Base-by-base conservation (phyloP, 2,113 vertebrate species). In the Entomyzon cyanotis region DNA sequence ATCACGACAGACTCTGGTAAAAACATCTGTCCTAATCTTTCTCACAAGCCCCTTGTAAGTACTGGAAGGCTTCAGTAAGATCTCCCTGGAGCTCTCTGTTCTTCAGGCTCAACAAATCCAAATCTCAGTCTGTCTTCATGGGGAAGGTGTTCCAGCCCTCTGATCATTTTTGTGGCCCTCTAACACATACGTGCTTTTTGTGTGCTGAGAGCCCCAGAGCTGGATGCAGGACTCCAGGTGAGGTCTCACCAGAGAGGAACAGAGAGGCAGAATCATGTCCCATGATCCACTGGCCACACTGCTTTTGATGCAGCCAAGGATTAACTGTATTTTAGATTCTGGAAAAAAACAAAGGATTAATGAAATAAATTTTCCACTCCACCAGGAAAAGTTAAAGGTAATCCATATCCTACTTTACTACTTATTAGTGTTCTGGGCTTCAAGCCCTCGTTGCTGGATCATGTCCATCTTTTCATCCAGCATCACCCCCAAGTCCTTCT, bases 241-340 rank as follows among this genome's bases (percentile, higher is more conserved):
- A 52, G 10, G 8, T 52, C 68, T 39, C 23, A 59, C 14, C 39
- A 59, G 35, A 11, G 7, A 4, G 0, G 4, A 78, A 35, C 1
- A 71, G 46, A 60, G 25, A 39, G 15, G 2, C 6, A 87, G 21
- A 56, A 74, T 37, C 33, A 7, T 30, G 22, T 60, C 30, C 8
- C 23, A 30, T 11, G 0, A 19, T 27, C 21, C 4, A 4, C 59
- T 46, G 25, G 15, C 2, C 9, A 22, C 1, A 2, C 7, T 31
- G 39, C 39, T 39, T 39, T 39, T 39, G 13, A 64, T 47, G 37
- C 9, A 68, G 24, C 20, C 28, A 47, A 68, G 11, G 4, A 67
- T 41, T 60, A 60, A 41, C 8, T 75, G 6, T 21, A 30, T n/a
- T 41, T 47, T 62, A 41, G 30, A 53, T 41, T 82, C 53, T 25